Evolutionary conservation across 2,797 vertebrate genomes (phyloP).

Genomic region (Rhodeus uyekii): DNA sequence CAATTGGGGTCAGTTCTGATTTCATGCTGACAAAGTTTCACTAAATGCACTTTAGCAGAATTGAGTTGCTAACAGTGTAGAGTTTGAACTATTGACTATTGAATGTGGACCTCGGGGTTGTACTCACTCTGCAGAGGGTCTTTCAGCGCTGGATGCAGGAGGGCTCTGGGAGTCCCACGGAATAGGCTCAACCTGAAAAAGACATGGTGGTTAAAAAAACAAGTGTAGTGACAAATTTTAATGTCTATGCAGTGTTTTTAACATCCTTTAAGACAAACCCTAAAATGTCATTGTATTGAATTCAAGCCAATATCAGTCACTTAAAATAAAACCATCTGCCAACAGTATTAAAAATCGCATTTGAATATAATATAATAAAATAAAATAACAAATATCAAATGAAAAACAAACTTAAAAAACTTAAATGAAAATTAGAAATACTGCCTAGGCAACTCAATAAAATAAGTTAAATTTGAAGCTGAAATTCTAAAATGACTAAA

Average conservation of each 20-base stretch:
- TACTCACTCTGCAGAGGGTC: constrained; percentile 53
- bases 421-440: background rate
- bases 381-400: background rate
- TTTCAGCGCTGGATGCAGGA: constrained; percentile 48
- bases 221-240: too few relatives aligned
- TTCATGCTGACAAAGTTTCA: background rate
- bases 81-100: background rate
- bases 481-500: background rate
- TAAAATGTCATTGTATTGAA: too few relatives aligned
- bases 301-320: background rate
- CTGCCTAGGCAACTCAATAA: background rate
- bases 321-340: background rate
- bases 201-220: background rate
- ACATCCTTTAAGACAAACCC: too few relatives aligned
- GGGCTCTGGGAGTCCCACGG: constrained; percentile 48
- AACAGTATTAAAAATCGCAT: too few relatives aligned
- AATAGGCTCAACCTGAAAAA: constrained; percentile 45
- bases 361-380: background rate
- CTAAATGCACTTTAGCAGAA: background rate
- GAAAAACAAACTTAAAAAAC: background rate
- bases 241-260: too few relatives aligned
- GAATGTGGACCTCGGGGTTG: background rate
- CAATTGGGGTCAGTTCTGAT: background rate
- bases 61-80: too few relatives aligned
- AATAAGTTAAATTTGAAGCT: background rate